Conservation (phyloP, 2,888 invertebrate species). For the Cacoxenus indagator region DNA sequence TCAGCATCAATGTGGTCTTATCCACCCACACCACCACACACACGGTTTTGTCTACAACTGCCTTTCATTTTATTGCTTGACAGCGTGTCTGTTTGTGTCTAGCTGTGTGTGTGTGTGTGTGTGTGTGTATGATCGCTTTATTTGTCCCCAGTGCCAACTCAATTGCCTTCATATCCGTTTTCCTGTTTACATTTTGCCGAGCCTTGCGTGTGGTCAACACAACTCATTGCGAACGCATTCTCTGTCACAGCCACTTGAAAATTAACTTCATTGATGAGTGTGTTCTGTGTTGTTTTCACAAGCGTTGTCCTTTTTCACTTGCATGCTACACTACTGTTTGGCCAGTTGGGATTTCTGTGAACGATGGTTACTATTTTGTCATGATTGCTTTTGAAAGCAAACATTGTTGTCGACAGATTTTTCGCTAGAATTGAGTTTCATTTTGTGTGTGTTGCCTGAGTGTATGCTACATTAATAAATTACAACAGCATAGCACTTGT, state of each 20-base stretch:
- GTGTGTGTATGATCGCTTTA: neutral
- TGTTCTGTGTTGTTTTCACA: neutral
- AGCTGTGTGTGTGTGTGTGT: neutral
- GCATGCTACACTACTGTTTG: neutral
- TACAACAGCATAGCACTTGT: too few species aligned
- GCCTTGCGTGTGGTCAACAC: neutral
- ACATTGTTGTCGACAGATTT: too few species aligned
- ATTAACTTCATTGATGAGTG: slow-evolving; percentile 48
- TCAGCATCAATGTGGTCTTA: neutral
- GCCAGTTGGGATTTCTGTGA: too few species aligned
- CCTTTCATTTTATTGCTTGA: neutral
- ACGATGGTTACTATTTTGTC: too few species aligned
- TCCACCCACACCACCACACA: neutral
- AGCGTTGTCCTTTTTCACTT: slow-evolving; percentile 27
- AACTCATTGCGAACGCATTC: neutral
- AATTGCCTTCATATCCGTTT: slow-evolving; percentile 15
- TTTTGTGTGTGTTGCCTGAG: too few species aligned
- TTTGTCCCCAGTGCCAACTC: slow-evolving; percentile 1
- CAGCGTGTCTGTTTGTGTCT: neutral
- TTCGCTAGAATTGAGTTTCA: too few species aligned
- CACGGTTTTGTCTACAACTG: neutral
- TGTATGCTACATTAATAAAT: too few species aligned
- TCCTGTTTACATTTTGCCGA: slow-evolving; percentile 17
- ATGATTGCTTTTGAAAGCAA: too few species aligned
- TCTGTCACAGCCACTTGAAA: slow-evolving; percentile 43